Conservation (phyloP, 1,140 invertebrate species). For the Mylabris phalerata region DNA sequence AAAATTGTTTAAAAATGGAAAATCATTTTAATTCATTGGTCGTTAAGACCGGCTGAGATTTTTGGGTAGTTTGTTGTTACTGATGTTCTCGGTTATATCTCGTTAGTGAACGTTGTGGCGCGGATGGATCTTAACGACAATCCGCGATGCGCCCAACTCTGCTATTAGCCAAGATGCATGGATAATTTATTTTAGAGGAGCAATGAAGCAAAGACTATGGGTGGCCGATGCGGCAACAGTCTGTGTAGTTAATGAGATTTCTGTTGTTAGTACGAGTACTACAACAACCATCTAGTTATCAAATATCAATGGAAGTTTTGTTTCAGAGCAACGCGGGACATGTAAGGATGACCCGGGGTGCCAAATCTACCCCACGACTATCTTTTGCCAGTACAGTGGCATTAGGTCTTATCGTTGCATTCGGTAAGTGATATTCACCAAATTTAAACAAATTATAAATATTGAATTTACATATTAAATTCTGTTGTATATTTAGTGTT, state of each 20-base stretch:
- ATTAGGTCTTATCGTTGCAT: conserved; percentile 4
- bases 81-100: conserved; percentile 32
- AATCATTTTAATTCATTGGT: conserved; percentile 35
- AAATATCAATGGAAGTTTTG: conserved; percentile 2
- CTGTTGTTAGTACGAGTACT: conserved; percentile 20
- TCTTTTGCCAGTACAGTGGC: conserved; percentile 2
- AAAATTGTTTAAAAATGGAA: conserved; percentile 18
- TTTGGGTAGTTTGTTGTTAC: conserved; percentile 22
- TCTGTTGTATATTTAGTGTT: background rate
- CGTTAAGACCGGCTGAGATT: conserved; percentile 29
- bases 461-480: background rate
- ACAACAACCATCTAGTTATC: conserved; percentile 3
- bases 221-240: conserved; percentile 24
- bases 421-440: conserved; percentile 2
- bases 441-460: too few relatives aligned
- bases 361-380: background rate
- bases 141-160: conserved; percentile 25
- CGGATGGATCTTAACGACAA: conserved; percentile 31
- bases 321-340: conserved; percentile 11
- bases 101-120: conserved; percentile 27
- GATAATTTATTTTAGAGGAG: conserved; percentile 32
- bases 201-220: conserved; percentile 30
- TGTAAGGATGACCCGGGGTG: conserved; percentile 12
- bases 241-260: conserved; percentile 28
- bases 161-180: conserved; percentile 33